phyloP scores from a whole-genome alignment of 2,888 invertebrate genomes.

The Sinohyriopsis cumingii region DNA sequence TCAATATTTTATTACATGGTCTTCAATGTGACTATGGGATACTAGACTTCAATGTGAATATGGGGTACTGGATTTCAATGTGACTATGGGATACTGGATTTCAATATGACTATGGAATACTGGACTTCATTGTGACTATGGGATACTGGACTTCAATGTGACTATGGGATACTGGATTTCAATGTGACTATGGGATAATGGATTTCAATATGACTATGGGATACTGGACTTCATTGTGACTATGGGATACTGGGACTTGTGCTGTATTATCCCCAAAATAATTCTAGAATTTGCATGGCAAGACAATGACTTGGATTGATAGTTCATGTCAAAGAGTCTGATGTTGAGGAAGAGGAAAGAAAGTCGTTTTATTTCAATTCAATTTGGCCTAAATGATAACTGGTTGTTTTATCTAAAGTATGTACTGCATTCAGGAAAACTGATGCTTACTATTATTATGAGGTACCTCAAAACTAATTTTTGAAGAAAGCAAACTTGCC shows the following conservation, averaged over 20 bases:
- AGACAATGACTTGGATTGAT: too few species aligned
- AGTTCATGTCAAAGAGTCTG: too few species aligned
- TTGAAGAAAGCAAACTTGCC: too few species aligned
- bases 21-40: slow-evolving; percentile 6
- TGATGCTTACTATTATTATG: too few species aligned
- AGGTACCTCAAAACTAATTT: too few species aligned
- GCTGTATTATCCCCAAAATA: too few species aligned
- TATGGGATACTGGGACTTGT: not conserved
- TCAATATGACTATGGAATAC: slow-evolving; percentile 1
- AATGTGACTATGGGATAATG: not conserved
- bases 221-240: slow-evolving; percentile 1
- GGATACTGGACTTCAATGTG: slow-evolving; percentile 1
- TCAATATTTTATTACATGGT: not conserved
- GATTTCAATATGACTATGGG: slow-evolving; percentile 2
- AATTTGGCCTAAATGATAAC: too few species aligned
- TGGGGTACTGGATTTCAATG: slow-evolving; percentile 1
- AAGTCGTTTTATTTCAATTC: too few species aligned
- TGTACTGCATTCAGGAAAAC: too few species aligned
- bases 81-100: not conserved
- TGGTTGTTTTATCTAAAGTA: too few species aligned
- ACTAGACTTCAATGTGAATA: slow-evolving; percentile 4
- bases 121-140: slow-evolving; percentile 3
- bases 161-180: slow-evolving; percentile 1
- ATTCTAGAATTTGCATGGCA: too few species aligned
- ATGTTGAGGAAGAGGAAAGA: too few species aligned